phyloP scores from a whole-genome alignment of 2,797 vertebrate genomes.

The Chaenodraco wilsoni region DNA sequence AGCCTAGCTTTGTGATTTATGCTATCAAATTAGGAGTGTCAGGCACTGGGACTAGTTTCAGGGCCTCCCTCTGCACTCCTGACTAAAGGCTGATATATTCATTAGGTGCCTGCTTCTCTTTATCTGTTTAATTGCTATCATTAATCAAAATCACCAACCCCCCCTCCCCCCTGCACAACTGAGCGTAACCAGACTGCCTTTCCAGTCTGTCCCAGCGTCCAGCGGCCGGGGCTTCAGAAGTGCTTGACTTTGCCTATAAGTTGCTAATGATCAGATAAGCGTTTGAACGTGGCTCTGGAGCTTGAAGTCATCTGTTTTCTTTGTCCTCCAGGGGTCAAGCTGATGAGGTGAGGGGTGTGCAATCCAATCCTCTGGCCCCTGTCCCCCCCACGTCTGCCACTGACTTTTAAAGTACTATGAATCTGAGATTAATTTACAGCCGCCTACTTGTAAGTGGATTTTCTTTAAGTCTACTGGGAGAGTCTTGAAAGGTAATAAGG shows the following conservation, averaged over 20 bases:
- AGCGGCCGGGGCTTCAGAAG: not conserved
- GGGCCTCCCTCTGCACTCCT: conserved; percentile 31
- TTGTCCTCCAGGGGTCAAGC: conserved; percentile 46
- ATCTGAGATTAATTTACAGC: conserved; percentile 46
- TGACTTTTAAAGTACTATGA: conserved; percentile 35
- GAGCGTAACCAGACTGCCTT: conserved; percentile 33
- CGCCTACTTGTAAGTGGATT: conserved; percentile 19
- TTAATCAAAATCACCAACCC: conserved; percentile 60
- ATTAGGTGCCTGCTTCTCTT: conserved; percentile 56
- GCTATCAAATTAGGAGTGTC: conserved; percentile 49
- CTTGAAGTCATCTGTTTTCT: conserved; percentile 68
- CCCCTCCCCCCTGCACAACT: not conserved
- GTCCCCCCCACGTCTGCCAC: conserved; percentile 13
- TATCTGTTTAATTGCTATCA: conserved; percentile 69
- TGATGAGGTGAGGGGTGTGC: conserved; percentile 16
- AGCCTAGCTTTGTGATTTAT: conserved; percentile 64
- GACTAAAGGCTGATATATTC: conserved; percentile 58
- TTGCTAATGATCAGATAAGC: conserved; percentile 59
- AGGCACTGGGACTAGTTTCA: conserved; percentile 42
- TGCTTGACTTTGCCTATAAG: conserved; percentile 39
- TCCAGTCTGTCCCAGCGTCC: conserved; percentile 10
- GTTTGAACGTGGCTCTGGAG: conserved; percentile 41
- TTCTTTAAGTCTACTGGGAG: conserved; percentile 41
- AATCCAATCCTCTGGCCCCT: conserved; percentile 48
- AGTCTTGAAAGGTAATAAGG: conserved; percentile 62